phyloP scores from a whole-genome alignment of 2,113 vertebrate genomes.

The Mellivora capensis region DNA sequence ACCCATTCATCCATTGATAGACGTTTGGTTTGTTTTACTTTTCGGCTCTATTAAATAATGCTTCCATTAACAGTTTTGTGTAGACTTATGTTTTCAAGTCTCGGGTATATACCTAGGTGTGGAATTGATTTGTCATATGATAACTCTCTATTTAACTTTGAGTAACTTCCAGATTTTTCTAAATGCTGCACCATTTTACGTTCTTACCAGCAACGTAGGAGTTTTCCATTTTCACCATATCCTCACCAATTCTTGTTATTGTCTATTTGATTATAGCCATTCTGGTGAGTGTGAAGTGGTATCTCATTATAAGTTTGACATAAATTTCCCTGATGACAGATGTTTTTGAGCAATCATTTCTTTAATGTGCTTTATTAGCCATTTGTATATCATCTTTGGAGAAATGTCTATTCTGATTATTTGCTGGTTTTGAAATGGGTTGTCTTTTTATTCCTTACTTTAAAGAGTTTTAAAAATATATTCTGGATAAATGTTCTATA shows the following conservation, averaged over 20 bases:
- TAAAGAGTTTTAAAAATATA: background rate
- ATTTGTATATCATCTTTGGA: background rate
- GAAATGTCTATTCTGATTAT: background rate
- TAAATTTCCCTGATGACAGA: background rate
- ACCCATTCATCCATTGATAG: background rate
- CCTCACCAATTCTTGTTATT: background rate
- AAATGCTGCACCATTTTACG: background rate
- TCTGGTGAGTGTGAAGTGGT: background rate
- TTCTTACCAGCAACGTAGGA: background rate
- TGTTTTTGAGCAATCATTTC: background rate
- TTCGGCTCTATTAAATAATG: background rate
- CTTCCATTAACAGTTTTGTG: background rate
- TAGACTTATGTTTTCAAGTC: background rate
- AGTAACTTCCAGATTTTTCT: background rate
- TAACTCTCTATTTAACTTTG: background rate
- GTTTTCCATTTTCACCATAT: background rate
- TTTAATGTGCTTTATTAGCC: background rate
- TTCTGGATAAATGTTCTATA: background rate
- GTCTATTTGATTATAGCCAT: background rate
- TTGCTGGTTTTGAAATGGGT: background rate
- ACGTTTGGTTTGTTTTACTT: background rate
- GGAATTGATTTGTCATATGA: background rate
- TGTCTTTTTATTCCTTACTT: background rate
- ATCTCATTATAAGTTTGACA: background rate
- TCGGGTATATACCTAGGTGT: background rate